Percentiles rank a stretch among this genome's conserved stretches.
Evolutionary conservation across 2,888 invertebrate genomes (phyloP).

Genomic region (Scelioninae gen. 1): DNA sequence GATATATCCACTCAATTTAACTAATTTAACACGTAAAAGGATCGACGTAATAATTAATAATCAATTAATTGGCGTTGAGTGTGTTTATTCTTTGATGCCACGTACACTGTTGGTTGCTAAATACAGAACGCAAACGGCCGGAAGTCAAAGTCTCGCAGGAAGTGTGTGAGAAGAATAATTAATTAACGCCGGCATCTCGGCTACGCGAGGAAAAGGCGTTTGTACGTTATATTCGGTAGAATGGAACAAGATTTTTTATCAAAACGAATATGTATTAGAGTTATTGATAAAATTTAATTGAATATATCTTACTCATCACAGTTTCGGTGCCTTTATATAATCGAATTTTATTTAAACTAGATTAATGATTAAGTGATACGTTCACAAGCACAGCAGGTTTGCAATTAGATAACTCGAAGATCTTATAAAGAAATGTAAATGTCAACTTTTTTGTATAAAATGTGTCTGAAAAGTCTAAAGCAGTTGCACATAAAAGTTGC

Average conservation of each 20-base stretch:
- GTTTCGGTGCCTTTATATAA: neutral
- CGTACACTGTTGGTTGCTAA: conserved; percentile 49
- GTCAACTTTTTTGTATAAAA: no score
- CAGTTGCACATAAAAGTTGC: no score
- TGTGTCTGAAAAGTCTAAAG: no score
- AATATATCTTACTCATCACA: neutral
- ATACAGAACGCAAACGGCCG: conserved; percentile 62
- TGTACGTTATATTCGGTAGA: conserved; percentile 17
- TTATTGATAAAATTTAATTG: conserved; percentile 9
- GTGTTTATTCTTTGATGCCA: conserved; percentile 46
- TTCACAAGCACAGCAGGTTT: no score
- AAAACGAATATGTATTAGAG: neutral
- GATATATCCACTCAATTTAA: neutral
- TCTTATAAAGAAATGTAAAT: no score
- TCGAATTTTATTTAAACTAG: neutral
- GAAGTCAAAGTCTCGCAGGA: conserved; percentile 64
- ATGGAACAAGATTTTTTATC: conserved; percentile 14
- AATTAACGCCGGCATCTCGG: conserved; percentile 53
- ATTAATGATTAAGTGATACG: no score
- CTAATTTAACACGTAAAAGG: conserved; percentile 10
- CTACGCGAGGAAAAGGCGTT: conserved; percentile 24
- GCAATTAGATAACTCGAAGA: no score
- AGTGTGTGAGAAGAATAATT: conserved; percentile 62
- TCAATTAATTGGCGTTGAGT: conserved; percentile 49
- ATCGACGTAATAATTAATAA: conserved; percentile 50